These are phyloP conservation scores for Sogatella furcifera DNA, from an alignment of 1,140 invertebrate species.

Conservation along the genomic window DNA sequence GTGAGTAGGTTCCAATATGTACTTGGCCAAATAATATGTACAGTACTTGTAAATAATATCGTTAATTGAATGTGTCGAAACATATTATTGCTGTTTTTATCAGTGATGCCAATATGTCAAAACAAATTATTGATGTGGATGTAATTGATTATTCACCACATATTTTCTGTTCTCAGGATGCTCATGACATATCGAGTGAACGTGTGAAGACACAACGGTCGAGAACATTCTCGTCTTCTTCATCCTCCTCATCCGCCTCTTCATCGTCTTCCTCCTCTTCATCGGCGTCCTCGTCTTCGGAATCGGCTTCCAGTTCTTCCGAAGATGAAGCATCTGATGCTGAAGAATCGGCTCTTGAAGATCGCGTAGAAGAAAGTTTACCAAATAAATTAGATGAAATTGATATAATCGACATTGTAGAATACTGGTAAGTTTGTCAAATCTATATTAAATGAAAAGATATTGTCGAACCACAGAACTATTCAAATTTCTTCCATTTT, in stretches of 20 bases:
- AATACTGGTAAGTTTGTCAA: conserved; percentile 6
- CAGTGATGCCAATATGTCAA: too few species aligned
- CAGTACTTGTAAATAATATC: too few species aligned
- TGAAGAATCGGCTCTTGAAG: conserved; percentile 2
- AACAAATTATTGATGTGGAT: too few species aligned
- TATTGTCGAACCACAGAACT: too few species aligned
- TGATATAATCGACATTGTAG: conserved; percentile 11
- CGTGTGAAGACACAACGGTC: background rate
- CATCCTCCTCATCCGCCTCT: background rate
- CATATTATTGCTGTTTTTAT: too few species aligned
- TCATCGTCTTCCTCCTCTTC: background rate
- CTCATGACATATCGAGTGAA: conserved; percentile 1
- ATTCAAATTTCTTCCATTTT: too few species aligned
- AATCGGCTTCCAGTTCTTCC: background rate
- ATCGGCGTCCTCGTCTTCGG: conserved; percentile 14
- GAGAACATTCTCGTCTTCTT: conserved; percentile 5
- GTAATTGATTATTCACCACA: too few species aligned
- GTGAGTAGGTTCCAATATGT: too few species aligned
- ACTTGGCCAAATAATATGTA: too few species aligned
- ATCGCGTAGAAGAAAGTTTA: background rate
- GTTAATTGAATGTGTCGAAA: too few species aligned
- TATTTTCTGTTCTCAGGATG: background rate
- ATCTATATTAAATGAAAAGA: too few species aligned
- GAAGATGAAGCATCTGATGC: background rate
- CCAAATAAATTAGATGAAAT: conserved; percentile 4